These are phyloP conservation scores for Chymomyza procnemis DNA, from an alignment of 2,888 invertebrate species.

Conservation along the genomic window DNA sequence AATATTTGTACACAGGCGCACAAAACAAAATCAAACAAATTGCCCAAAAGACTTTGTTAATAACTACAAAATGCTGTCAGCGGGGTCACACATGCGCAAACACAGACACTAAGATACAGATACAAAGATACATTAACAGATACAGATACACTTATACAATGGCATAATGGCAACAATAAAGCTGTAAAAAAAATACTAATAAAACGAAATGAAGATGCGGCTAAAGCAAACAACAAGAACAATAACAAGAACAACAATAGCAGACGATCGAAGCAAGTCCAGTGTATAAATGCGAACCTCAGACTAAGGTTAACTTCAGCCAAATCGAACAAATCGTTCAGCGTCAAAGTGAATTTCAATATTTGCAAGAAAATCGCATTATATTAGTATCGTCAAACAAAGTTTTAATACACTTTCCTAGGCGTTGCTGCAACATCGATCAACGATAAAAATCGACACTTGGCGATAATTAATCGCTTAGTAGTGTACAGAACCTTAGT, in stretches of 20 bases:
- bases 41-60: neutral
- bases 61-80: constrained; percentile 1
- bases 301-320: neutral
- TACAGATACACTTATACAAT: neutral
- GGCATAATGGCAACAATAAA: neutral
- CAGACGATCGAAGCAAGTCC: constrained; percentile 45
- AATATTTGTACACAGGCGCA: neutral
- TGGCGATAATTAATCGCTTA: too few relatives aligned
- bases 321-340: neutral
- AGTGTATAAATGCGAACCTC: constrained; percentile 11
- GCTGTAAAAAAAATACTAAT: constrained; percentile 8
- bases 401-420: neutral
- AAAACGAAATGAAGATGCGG: constrained; percentile 4
- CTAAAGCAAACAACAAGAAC: constrained; percentile 16
- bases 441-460: neutral
- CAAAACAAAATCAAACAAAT: neutral
- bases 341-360: constrained; percentile 1
- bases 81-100: neutral
- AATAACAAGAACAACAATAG: constrained; percentile 32
- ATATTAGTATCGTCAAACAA: too few relatives aligned
- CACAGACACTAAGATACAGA: neutral
- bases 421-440: neutral
- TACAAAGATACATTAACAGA: neutral
- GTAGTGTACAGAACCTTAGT: too few relatives aligned
- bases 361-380: too few relatives aligned